Evolutionary conservation across 2,797 vertebrate genomes (phyloP).

Genomic region (Anisognathus igniventris): DNA sequence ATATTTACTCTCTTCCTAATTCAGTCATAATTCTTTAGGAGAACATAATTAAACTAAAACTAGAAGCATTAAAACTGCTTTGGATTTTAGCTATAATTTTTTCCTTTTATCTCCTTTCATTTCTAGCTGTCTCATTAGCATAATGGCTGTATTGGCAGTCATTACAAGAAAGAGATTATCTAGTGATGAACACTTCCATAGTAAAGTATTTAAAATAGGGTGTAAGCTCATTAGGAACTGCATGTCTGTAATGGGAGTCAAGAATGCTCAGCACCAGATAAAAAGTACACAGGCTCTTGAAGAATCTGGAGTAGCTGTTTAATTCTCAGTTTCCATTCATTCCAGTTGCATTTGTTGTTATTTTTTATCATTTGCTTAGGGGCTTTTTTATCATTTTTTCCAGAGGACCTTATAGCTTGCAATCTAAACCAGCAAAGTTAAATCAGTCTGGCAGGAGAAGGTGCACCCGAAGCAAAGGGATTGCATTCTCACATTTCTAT

Average conservation of each 20-base stretch:
- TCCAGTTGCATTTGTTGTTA: neutral
- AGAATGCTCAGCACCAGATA: neutral
- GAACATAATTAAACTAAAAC: constrained; percentile 38
- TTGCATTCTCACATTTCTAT: neutral
- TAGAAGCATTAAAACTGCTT: neutral
- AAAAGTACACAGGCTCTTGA: neutral
- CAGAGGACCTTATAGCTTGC: neutral
- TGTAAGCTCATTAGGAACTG: constrained; percentile 20
- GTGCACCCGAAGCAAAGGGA: neutral
- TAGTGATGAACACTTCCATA: constrained; percentile 11
- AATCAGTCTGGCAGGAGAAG: neutral
- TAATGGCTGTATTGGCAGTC: constrained; percentile 49
- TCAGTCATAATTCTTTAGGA: neutral
- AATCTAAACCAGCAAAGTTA: neutral
- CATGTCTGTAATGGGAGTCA: neutral
- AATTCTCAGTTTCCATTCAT: neutral
- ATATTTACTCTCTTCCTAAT: constrained; percentile 14
- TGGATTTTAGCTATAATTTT: neutral
- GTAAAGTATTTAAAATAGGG: constrained; percentile 17
- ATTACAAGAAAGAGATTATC: constrained; percentile 43
- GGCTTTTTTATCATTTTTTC: neutral
- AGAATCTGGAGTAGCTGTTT: neutral
- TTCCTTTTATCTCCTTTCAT: constrained; percentile 36
- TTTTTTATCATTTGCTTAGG: neutral
- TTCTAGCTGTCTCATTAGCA: constrained; percentile 43